phyloP scores from a whole-genome alignment of 2,888 invertebrate species.

The Rhogogaster chlorosoma region DNA sequence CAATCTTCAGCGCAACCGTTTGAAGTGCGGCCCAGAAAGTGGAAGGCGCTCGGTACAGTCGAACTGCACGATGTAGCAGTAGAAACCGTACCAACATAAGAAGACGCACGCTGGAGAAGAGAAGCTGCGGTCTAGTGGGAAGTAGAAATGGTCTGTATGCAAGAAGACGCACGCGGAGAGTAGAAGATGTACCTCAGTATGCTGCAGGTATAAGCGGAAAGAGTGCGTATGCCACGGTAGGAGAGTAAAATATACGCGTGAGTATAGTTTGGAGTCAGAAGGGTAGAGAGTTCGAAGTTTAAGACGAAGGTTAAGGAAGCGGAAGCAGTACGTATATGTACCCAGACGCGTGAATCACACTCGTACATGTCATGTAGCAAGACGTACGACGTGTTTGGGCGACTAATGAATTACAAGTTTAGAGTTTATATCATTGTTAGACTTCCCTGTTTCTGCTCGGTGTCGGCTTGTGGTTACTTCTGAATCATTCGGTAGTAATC shows the following conservation, averaged over 20 bases:
- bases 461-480: not conserved
- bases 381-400: not conserved
- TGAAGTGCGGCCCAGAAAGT: not conserved
- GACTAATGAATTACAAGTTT: not conserved
- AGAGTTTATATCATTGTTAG: not conserved
- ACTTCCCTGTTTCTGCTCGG: conserved; percentile 30
- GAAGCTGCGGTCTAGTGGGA: not conserved
- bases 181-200: not conserved
- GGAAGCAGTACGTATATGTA: conserved; percentile 2
- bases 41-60: not conserved
- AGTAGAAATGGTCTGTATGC: not conserved
- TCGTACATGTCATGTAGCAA: not conserved
- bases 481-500: not conserved
- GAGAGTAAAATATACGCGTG: not conserved
- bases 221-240: not conserved
- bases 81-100: not conserved
- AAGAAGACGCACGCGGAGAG: not conserved
- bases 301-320: not conserved
- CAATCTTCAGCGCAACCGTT: not conserved
- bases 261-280: not conserved
- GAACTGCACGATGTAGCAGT: not conserved
- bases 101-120: not conserved
- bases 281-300: not conserved
- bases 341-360: not conserved
- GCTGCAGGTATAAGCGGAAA: not conserved